A percentile compares a stretch with the other conserved stretches of the same genome.
Conservation (phyloP, 53 echinoderm and acorn worm genomes). For the Astropecten irregularis region DNA sequence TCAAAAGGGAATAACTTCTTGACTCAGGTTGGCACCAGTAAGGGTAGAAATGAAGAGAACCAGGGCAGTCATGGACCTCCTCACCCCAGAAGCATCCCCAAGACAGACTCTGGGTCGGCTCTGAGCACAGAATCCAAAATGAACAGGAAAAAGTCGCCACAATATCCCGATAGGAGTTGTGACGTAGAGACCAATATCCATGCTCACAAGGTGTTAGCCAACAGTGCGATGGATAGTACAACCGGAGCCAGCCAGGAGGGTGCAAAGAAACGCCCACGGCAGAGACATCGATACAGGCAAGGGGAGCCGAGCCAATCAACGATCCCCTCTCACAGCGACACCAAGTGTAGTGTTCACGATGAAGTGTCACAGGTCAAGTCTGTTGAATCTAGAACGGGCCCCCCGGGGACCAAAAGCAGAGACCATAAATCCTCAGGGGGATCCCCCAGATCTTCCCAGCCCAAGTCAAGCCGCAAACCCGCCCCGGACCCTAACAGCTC, state of each 20-base stretch:
- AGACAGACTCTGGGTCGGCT: too few relatives aligned
- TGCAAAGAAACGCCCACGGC: not conserved
- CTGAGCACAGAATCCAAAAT: too few relatives aligned
- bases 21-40: not conserved
- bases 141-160: too few relatives aligned
- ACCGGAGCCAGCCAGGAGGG: not conserved
- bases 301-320: not conserved
- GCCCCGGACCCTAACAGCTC: conserved; percentile 59
- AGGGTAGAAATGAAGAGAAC: not conserved
- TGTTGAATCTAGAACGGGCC: not conserved
- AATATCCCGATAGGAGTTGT: too few relatives aligned
- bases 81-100: too few relatives aligned
- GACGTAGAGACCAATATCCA: too few relatives aligned
- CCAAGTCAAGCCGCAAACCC: conserved; percentile 1
- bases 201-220: too few relatives aligned
- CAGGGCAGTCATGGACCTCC: too few relatives aligned
- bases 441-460: too few relatives aligned
- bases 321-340: not conserved
- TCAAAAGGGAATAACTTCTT: too few relatives aligned
- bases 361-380: conserved; percentile 1
- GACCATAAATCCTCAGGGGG: too few relatives aligned
- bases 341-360: not conserved
- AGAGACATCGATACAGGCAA: not conserved
- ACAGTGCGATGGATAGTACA: too few relatives aligned
- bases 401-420: not conserved